Evolutionary conservation across 2,888 invertebrate species (phyloP).

Genomic region (Drosophila recens): DNA sequence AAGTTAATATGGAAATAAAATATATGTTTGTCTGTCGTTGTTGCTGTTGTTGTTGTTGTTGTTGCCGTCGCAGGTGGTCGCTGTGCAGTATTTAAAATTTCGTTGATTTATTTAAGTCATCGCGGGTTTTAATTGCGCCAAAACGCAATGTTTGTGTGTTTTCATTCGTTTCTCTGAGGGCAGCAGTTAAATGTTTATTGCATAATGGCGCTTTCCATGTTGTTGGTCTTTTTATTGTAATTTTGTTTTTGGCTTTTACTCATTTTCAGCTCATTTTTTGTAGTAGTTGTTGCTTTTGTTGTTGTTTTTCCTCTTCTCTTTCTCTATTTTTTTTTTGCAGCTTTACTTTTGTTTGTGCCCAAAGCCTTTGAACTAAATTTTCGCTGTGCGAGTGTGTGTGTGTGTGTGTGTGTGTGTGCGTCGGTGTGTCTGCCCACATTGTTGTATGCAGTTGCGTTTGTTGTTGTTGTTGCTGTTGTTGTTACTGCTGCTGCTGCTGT

Average conservation of each 20-base stretch:
- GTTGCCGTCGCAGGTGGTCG: constrained; percentile 14
- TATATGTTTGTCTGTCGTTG: too few species aligned
- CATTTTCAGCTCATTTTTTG: constrained; percentile 13
- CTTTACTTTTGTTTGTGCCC: constrained; percentile 53
- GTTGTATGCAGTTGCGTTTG: constrained; percentile 40
- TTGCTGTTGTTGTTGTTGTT: background rate
- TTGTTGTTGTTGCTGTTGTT: constrained; percentile 17
- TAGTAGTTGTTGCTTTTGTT: constrained; percentile 11
- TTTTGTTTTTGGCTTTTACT: constrained; percentile 22
- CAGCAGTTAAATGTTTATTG: constrained; percentile 50
- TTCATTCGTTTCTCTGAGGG: constrained; percentile 2
- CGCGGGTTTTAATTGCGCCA: constrained; percentile 50
- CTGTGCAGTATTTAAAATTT: constrained; percentile 22
- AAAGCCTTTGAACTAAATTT: constrained; percentile 71
- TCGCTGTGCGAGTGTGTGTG: constrained; percentile 30
- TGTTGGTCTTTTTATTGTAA: constrained; percentile 26
- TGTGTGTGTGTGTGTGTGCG: constrained; percentile 28
- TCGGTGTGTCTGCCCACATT: constrained; percentile 49
- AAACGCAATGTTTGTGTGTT: constrained; percentile 32
- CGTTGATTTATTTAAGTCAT: constrained; percentile 51
- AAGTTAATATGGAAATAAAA: too few species aligned
- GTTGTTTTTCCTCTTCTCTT: background rate
- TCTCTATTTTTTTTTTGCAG: constrained; percentile 11
- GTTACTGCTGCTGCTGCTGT: constrained; percentile 25
- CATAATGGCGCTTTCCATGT: constrained; percentile 45